Conservation (phyloP, 2,888 invertebrate species). For the Pyrochroa serraticornis region DNA sequence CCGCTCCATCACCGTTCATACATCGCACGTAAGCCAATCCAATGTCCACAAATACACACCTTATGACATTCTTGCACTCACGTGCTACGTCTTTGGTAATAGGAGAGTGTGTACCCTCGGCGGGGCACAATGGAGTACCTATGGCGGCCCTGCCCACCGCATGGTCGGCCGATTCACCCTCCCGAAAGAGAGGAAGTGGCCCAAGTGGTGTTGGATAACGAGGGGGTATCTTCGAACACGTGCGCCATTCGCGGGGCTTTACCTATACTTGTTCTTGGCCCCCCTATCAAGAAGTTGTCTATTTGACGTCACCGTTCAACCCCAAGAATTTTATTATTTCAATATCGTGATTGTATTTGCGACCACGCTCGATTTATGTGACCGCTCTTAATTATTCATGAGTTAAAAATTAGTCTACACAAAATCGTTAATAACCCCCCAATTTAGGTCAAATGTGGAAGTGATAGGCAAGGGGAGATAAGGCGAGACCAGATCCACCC, state of each 20-base stretch:
- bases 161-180: slow-evolving; percentile 32
- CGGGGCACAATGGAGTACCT: slow-evolving; percentile 14
- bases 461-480: no score
- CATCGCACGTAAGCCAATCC: slow-evolving; percentile 38
- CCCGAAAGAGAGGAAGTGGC: slow-evolving; percentile 54
- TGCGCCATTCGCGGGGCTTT: slow-evolving; percentile 39
- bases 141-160: slow-evolving; percentile 24
- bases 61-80: slow-evolving; percentile 18
- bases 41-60: slow-evolving; percentile 21
- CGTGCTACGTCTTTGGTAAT: slow-evolving; percentile 26
- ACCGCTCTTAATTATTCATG: no score
- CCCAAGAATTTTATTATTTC: no score
- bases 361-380: no score
- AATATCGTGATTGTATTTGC: no score
- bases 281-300: no score
- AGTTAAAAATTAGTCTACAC: no score
- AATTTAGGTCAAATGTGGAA: no score
- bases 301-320: no score
- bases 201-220: slow-evolving; percentile 47
- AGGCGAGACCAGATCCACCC: no score
- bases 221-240: slow-evolving; percentile 53
- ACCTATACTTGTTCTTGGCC: no score
- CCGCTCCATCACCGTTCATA: slow-evolving; percentile 39
- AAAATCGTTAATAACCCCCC: no score
- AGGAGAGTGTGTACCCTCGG: slow-evolving; percentile 19